Percentiles rank a stretch among this genome's conserved stretches.
Conservation (phyloP, 2,113 vertebrate genomes). For the Caranx melampygus region DNA sequence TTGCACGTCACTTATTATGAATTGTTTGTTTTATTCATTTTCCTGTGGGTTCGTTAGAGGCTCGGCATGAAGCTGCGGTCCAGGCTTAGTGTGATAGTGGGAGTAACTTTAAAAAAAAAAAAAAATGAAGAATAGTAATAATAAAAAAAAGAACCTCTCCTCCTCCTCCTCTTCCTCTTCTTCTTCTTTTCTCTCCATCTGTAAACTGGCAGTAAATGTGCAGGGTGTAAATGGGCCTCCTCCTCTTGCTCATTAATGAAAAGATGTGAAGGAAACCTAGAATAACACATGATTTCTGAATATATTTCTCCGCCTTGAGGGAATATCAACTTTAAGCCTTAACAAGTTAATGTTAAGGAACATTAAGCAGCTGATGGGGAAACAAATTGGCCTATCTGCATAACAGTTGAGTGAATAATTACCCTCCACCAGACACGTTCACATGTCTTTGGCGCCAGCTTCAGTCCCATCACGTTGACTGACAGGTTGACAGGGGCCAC, state of each 20-base stretch:
- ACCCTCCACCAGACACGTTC: background rate
- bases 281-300: constrained; percentile 32
- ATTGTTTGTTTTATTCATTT: constrained; percentile 48
- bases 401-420: background rate
- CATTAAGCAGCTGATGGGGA: constrained; percentile 31
- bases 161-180: constrained; percentile 13
- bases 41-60: constrained; percentile 30
- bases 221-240: constrained; percentile 25
- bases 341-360: constrained; percentile 25
- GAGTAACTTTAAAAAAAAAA: constrained; percentile 21
- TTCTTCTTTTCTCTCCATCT: constrained; percentile 29
- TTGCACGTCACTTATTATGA: constrained; percentile 54
- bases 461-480: constrained; percentile 63
- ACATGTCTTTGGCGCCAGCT: constrained; percentile 24
- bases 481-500: constrained; percentile 61
- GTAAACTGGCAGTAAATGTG: constrained; percentile 30
- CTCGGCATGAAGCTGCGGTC: constrained; percentile 41
- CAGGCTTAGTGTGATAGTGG: constrained; percentile 39
- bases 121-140: constrained; percentile 43
- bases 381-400: constrained; percentile 20
- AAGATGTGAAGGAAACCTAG: constrained; percentile 41
- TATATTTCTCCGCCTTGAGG: constrained; percentile 11
- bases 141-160: constrained; percentile 20
- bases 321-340: constrained; percentile 31
- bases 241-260: constrained; percentile 47